phyloP scores from a whole-genome alignment of 1,140 invertebrate species.

The Pseudomyrmex cubaensis region DNA sequence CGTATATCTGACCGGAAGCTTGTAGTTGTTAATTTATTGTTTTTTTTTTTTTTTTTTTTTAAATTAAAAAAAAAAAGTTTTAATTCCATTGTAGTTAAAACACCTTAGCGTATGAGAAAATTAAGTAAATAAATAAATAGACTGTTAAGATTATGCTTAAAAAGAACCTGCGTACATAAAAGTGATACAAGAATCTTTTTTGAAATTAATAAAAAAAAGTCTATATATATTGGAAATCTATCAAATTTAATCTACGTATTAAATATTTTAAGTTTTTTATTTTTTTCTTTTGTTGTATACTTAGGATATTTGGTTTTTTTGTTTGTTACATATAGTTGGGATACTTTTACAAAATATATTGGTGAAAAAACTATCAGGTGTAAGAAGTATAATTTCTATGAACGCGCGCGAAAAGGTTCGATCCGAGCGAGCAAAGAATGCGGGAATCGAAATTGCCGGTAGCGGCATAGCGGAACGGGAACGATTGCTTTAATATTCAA shows the following conservation, averaged over 20 bases:
- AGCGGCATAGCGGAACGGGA: constrained; percentile 16
- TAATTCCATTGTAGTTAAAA: no score
- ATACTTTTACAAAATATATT: not conserved
- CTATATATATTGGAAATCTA: no score
- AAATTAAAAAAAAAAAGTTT: no score
- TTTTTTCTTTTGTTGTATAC: not conserved
- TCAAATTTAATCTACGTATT: no score
- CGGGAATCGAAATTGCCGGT: constrained; percentile 40
- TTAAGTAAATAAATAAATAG: no score
- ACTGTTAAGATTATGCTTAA: no score
- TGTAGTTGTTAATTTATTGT: constrained; percentile 7
- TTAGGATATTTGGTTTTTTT: not conserved
- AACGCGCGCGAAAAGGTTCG: not conserved
- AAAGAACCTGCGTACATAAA: no score
- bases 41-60: no score
- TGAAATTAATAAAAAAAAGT: no score
- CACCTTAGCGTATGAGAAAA: no score
- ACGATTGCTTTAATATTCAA: constrained; percentile 81
- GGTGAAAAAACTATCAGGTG: not conserved
- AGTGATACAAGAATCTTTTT: no score
- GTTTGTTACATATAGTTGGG: not conserved
- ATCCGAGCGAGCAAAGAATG: constrained; percentile 15
- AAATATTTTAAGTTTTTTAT: no score
- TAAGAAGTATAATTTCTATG: not conserved
- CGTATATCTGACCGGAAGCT: not conserved